A percentile compares a stretch with the other conserved stretches of the same genome.
Evolutionary conservation across 2,888 invertebrate genomes (phyloP).

Genomic region (Mechanitis mazaeus): DNA sequence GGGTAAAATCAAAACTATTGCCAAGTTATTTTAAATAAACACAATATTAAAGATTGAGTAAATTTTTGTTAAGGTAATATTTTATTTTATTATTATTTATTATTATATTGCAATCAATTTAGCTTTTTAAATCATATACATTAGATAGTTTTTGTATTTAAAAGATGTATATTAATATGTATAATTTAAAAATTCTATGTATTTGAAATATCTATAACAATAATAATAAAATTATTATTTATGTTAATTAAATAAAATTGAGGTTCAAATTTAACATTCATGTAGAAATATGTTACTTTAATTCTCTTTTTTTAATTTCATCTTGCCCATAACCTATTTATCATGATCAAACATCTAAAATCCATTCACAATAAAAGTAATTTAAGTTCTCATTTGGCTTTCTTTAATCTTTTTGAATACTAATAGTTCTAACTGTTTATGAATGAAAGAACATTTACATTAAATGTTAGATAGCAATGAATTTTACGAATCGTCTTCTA

Average conservation of each 20-base stretch:
- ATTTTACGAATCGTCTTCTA: conserved; percentile 9
- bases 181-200: too few species aligned
- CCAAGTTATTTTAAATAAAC: conserved; percentile 21
- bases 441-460: neutral
- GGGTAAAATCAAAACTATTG: conserved; percentile 26
- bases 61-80: neutral
- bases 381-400: too few species aligned
- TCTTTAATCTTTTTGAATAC: neutral
- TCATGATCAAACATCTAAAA: neutral
- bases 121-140: too few species aligned
- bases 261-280: too few species aligned
- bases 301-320: neutral
- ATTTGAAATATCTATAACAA: too few species aligned
- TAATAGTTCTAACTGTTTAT: neutral
- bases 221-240: too few species aligned
- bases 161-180: too few species aligned
- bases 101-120: too few species aligned
- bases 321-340: neutral
- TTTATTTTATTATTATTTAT: neutral
- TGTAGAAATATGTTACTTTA: too few species aligned
- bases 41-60: neutral
- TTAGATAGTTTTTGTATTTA: too few species aligned
- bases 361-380: neutral
- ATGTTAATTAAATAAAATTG: too few species aligned
- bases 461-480: conserved; percentile 9